phyloP scores from a whole-genome alignment of 2,888 invertebrate species.

The Calliphora vomitoria region DNA sequence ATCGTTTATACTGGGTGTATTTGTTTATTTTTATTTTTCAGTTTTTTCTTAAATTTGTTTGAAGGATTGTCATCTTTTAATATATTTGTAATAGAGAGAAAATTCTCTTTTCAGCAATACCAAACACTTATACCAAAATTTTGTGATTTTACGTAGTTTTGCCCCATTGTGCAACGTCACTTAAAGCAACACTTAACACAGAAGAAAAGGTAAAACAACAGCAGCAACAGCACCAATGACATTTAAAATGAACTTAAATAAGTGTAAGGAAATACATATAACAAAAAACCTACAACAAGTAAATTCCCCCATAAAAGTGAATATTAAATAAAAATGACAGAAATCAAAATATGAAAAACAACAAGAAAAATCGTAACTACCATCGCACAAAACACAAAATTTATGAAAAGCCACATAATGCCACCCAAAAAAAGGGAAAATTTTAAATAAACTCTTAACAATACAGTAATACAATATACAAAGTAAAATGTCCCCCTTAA shows the following conservation, averaged over 20 bases:
- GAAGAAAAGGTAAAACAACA: slow-evolving; percentile 27
- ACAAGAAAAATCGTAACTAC: slow-evolving; percentile 1
- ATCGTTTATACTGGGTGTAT: no score
- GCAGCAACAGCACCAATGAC: neutral
- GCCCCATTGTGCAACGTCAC: slow-evolving; percentile 52
- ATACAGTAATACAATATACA: neutral
- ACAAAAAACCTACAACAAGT: neutral
- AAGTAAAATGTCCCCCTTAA: slow-evolving; percentile 16
- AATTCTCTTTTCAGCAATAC: no score
- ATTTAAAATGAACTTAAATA: slow-evolving; percentile 10
- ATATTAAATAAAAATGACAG: slow-evolving; percentile 70
- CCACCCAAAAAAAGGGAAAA: slow-evolving; percentile 50
- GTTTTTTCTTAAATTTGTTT: no score
- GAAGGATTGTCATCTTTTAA: no score
- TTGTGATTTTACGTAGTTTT: no score
- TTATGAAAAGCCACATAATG: slow-evolving; percentile 66
- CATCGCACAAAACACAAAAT: slow-evolving; percentile 21
- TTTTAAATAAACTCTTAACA: neutral
- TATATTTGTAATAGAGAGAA: no score
- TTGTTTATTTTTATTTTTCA: no score
- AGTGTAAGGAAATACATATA: neutral
- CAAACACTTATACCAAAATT: no score
- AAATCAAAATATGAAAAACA: slow-evolving; percentile 58
- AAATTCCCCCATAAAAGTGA: slow-evolving; percentile 38
- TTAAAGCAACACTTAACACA: slow-evolving; percentile 45